phyloP scores from a whole-genome alignment of 2,888 invertebrate genomes.

The Electrophaes corylata region DNA sequence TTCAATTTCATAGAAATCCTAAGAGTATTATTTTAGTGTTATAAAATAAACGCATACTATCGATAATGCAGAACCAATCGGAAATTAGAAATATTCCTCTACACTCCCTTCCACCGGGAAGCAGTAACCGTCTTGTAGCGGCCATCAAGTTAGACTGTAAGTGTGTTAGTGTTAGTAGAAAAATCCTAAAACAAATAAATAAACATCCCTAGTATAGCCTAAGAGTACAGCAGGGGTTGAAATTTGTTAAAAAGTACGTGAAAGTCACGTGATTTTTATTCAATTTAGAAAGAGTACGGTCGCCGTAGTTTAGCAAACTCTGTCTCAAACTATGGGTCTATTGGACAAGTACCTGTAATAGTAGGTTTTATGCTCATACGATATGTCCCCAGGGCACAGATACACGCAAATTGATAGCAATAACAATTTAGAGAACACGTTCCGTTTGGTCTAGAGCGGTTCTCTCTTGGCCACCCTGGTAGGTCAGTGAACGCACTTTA shows the following conservation, averaged over 20 bases:
- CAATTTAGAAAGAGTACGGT: not conserved
- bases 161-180: no score
- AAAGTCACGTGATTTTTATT: no score
- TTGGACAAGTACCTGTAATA: slow-evolving; percentile 18
- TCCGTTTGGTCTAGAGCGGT: not conserved
- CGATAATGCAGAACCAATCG: slow-evolving; percentile 51
- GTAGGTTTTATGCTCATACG: slow-evolving; percentile 14
- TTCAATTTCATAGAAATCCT: slow-evolving; percentile 13
- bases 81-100: slow-evolving; percentile 19
- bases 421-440: slow-evolving; percentile 6
- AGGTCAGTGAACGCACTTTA: no score
- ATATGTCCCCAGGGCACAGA: slow-evolving; percentile 13
- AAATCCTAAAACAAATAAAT: no score
- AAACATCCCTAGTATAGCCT: no score
- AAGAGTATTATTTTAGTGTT: slow-evolving; percentile 3
- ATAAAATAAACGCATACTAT: slow-evolving; percentile 41
- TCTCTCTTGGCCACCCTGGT: not conserved
- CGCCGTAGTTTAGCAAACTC: not conserved
- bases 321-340: not conserved
- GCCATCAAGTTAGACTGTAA: no score
- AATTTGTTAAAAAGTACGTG: no score
- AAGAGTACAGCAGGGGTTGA: no score
- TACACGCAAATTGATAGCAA: slow-evolving; percentile 17
- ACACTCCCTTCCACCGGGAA: not conserved
- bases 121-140: not conserved